Evolutionary conservation across 2,113 vertebrate genomes (phyloP).

Genomic region (Dasyurus viverrinus): DNA sequence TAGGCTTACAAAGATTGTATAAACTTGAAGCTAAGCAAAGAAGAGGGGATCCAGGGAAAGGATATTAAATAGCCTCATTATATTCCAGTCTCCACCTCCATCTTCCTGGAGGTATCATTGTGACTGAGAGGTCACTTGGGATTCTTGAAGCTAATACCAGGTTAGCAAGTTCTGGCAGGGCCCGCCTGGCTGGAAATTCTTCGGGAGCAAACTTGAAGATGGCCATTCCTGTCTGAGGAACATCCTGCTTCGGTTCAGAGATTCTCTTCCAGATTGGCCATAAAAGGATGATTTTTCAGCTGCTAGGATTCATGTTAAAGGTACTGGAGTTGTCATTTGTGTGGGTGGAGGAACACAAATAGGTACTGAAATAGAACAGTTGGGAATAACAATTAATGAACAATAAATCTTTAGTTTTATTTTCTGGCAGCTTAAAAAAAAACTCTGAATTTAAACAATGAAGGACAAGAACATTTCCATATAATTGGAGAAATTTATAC

Average conservation of each 20-base stretch:
- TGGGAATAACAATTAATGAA: not conserved
- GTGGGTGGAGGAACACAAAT: not conserved
- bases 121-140: not conserved
- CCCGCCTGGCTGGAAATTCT: not conserved
- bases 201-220: not conserved
- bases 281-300: not conserved
- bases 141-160: not conserved
- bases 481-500: not conserved
- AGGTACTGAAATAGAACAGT: not conserved
- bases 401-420: not conserved
- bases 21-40: not conserved
- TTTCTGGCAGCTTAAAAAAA: not conserved
- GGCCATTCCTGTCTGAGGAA: not conserved
- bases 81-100: not conserved
- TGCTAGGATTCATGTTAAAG: not conserved
- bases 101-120: not conserved
- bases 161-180: not conserved
- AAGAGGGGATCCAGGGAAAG: not conserved
- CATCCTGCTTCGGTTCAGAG: not conserved
- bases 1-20: not conserved
- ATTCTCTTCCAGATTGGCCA: not conserved
- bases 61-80: not conserved
- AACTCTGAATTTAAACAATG: not conserved
- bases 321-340: not conserved
- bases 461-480: not conserved